Evolutionary conservation across 2,888 invertebrate genomes (phyloP), one percentile per base, ranked within the genome.

Genomic region (Epirrhoe tristata): DNA sequence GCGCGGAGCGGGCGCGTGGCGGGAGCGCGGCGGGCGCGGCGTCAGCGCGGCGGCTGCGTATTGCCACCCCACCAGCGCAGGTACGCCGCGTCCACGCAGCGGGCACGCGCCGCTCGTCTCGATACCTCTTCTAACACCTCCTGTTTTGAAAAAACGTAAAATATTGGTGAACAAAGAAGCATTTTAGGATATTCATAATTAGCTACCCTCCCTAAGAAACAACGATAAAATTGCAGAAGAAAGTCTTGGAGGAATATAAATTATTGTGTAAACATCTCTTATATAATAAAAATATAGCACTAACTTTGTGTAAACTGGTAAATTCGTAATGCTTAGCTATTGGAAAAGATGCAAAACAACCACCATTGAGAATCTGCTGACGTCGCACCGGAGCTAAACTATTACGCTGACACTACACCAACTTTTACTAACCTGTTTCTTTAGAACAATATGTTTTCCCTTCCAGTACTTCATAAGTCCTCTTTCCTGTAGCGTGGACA

Each of bases 401-500:
- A n/a, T 17, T 51, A 50, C 3, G 34, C 61, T 54, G 61, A 61
- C 61, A 6, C 6, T 50, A 24, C 24, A 55, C 12, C 46, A 51
- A 34, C 8, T 61, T 17, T 50, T 63, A 70, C 91, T 83, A 78
- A 97, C 97, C 96, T 97, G 97, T 91, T 98, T 97, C 88, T 98
- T 98, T 61, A 99, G 94, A 58, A 99, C 98, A 78, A 99, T 97
- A 91, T 99, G 99, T 88, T 98, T 98, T 69, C 99, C 99, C 91
- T 99, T 99, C 99, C 99, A 99, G 88, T 99, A 99, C 90, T 99
- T 99, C 96, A 99, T 97, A 95, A 99, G 98, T 6, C 99, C 98
- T 73, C 99, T 94, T 16, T 98, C 98, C 83, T 99, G 99, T 51
- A 99, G 93, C 4, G 99, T 99, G 74, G 98, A 99, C 31, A 99